These are phyloP conservation scores for Sparus aurata DNA, from an alignment of 2,797 vertebrate species.

Conservation along the genomic window DNA sequence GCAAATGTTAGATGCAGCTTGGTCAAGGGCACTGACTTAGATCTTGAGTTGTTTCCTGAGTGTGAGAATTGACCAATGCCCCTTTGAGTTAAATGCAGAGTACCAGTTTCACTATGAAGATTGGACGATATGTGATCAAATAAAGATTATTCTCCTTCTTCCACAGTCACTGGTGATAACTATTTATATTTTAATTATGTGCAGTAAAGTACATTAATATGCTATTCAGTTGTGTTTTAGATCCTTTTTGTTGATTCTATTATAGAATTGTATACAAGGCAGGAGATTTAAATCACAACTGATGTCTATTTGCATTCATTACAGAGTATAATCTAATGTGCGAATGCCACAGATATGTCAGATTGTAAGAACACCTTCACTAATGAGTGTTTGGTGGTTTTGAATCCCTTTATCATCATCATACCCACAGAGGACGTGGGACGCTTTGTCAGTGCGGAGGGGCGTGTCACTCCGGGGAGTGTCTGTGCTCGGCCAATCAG, in stretches of 20 bases:
- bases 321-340: background rate
- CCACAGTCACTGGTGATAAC: too few relatives aligned
- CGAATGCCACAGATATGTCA: background rate
- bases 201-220: background rate
- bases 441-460: constrained; percentile 57
- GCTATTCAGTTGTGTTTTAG: background rate
- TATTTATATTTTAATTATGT: background rate
- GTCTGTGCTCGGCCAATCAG: constrained; percentile 68
- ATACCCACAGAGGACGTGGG: constrained; percentile 48
- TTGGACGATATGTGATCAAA: too few relatives aligned
- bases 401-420: constrained; percentile 38
- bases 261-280: too few relatives aligned
- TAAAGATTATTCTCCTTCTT: too few relatives aligned
- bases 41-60: too few relatives aligned
- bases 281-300: background rate
- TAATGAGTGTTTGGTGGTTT: background rate
- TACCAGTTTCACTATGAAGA: too few relatives aligned
- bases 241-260: too few relatives aligned
- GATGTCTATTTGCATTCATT: background rate
- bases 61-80: too few relatives aligned
- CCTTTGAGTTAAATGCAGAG: too few relatives aligned
- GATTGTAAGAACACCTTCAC: too few relatives aligned
- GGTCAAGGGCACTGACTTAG: too few relatives aligned
- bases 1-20: too few relatives aligned
- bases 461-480: constrained; percentile 70